Percentiles rank a stretch among this genome's conserved stretches.
phyloP scores from a whole-genome alignment of 2,113 vertebrate species.

The Panthera tigris region DNA sequence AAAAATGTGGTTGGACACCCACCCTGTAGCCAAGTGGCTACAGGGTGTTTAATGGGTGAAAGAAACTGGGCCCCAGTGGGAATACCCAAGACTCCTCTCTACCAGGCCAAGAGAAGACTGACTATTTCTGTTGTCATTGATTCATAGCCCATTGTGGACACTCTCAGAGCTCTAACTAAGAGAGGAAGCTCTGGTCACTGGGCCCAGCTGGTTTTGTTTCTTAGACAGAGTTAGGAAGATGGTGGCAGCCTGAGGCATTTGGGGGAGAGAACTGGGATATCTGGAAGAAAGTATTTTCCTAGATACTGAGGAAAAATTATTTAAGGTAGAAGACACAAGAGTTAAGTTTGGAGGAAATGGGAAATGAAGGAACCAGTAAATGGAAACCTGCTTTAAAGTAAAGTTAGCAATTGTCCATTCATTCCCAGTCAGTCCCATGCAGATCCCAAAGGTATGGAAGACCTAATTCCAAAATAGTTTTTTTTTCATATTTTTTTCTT shows the following conservation, averaged over 20 bases:
- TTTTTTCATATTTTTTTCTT: background rate
- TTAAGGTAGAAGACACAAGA: background rate
- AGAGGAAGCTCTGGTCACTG: background rate
- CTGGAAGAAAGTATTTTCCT: background rate
- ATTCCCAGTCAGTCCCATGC: background rate
- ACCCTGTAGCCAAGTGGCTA: background rate
- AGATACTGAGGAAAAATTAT: background rate
- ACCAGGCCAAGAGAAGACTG: background rate
- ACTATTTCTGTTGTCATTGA: background rate
- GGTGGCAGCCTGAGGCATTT: background rate
- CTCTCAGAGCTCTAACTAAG: background rate
- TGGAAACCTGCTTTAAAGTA: background rate
- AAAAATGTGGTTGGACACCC: background rate
- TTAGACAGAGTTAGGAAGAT: background rate
- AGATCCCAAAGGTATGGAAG: background rate
- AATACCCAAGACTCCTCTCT: background rate
- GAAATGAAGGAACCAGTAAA: background rate
- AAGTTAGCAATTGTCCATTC: background rate
- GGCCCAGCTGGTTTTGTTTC: background rate
- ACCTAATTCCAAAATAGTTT: background rate
- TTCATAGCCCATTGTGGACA: accelerated
- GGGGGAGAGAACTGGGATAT: background rate
- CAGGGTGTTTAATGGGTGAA: background rate
- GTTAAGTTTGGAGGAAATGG: background rate
- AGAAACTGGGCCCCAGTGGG: background rate